phyloP scores from a whole-genome alignment of 92 coral and sea anemone species.

The Actinostola sp. region DNA sequence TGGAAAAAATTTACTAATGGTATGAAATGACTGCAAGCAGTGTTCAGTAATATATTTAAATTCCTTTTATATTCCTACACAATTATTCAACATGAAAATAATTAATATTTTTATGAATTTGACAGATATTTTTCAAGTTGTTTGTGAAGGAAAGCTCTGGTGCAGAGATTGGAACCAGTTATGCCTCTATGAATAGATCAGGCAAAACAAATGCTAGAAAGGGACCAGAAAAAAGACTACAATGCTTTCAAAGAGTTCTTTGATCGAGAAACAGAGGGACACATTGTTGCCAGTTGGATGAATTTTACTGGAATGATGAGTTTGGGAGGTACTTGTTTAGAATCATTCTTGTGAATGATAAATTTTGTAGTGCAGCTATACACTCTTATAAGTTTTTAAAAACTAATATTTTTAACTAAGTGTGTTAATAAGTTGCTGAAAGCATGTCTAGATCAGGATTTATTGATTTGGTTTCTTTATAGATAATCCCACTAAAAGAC shows the following conservation, averaged over 20 bases:
- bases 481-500: slow-evolving; percentile 18
- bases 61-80: not conserved
- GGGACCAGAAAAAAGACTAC: slow-evolving; percentile 19
- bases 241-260: slow-evolving; percentile 25
- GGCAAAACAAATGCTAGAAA: slow-evolving; percentile 30
- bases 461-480: too few species aligned
- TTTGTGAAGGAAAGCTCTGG: slow-evolving; percentile 23
- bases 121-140: slow-evolving; percentile 17
- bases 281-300: slow-evolving; percentile 18
- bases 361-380: too few species aligned
- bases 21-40: too few species aligned
- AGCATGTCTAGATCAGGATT: too few species aligned
- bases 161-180: slow-evolving; percentile 18
- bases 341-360: too few species aligned
- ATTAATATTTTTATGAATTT: too few species aligned
- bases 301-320: slow-evolving; percentile 21
- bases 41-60: too few species aligned
- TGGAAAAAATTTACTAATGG: too few species aligned
- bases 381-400: too few species aligned
- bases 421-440: too few species aligned
- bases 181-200: slow-evolving; percentile 18
- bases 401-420: too few species aligned
- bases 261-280: slow-evolving; percentile 35
- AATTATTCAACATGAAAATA: not conserved
- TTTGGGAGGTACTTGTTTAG: slow-evolving; percentile 13